Percentiles rank a stretch among this genome's conserved stretches.
These are phyloP conservation scores for Ptychobarbus kaznakovi DNA, from an alignment of 2,797 vertebrate genomes.

Conservation along the genomic window DNA sequence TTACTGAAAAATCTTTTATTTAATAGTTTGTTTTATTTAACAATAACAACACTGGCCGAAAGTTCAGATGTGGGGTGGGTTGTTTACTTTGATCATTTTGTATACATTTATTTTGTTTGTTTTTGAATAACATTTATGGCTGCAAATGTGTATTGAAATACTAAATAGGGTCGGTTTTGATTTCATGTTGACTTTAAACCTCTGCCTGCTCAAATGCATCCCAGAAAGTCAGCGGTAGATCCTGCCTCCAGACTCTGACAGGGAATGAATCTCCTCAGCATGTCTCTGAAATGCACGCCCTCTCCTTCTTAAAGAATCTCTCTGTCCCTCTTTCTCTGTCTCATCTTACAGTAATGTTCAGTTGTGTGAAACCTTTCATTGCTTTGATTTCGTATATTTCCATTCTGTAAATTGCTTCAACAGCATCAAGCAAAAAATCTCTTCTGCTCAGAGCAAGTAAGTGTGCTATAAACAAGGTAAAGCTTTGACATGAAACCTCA, in stretches of 20 bases:
- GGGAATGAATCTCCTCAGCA: constrained; percentile 42
- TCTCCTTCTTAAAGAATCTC: constrained; percentile 18
- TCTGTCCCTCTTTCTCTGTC: neutral
- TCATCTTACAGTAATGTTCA: neutral
- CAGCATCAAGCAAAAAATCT: constrained; percentile 99
- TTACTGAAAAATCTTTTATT: too few relatives aligned
- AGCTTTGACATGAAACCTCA: constrained; percentile 84
- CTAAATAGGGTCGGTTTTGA: neutral
- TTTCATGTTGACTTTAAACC: constrained; percentile 46
- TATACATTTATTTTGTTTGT: neutral
- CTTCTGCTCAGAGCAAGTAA: constrained; percentile 96
- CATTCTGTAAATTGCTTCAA: constrained; percentile 86
- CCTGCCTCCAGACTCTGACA: neutral
- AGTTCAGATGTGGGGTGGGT: neutral
- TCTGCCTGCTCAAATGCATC: constrained; percentile 30
- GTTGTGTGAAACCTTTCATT: constrained; percentile 68
- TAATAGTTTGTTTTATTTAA: too few relatives aligned
- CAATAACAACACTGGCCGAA: neutral
- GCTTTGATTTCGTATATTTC: constrained; percentile 75
- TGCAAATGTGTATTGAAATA: neutral
- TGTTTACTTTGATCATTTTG: neutral
- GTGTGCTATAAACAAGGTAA: constrained; percentile 83
- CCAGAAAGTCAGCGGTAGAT: neutral
- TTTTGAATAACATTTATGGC: neutral
- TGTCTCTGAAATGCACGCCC: constrained; percentile 50